phyloP scores from a whole-genome alignment of 2,888 invertebrate genomes.

The Conchocele bisecta region DNA sequence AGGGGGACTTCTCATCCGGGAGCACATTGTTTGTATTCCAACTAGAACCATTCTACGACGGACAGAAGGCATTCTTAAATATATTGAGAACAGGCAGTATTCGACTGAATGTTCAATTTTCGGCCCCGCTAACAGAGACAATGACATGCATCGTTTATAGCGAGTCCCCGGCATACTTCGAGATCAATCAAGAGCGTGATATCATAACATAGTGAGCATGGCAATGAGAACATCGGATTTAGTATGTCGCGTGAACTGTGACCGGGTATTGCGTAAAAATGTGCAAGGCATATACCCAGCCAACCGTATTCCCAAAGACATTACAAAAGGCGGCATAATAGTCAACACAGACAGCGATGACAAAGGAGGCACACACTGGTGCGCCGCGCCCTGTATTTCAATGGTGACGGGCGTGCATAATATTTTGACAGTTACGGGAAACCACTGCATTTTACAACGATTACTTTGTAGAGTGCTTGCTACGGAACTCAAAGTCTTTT shows the following conservation, averaged over 20 bases:
- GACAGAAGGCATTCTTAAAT: constrained; percentile 28
- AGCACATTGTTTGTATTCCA: constrained; percentile 31
- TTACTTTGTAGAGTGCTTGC: not conserved
- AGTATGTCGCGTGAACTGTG: constrained; percentile 22
- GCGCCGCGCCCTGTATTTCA: constrained; percentile 11
- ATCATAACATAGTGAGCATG: constrained; percentile 12
- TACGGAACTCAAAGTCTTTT: not conserved
- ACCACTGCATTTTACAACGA: not conserved
- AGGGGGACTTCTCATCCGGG: not conserved
- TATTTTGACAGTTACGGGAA: constrained; percentile 1
- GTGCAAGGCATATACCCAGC: constrained; percentile 33
- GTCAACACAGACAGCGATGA: constrained; percentile 31
- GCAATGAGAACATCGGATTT: constrained; percentile 38
- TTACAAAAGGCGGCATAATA: constrained; percentile 20
- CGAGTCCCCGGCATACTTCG: constrained; percentile 34
- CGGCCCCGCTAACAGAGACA: not conserved
- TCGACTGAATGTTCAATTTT: constrained; percentile 16
- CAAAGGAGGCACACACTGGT: constrained; percentile 36
- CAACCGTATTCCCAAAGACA: constrained; percentile 18
- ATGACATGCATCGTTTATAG: constrained; percentile 9
- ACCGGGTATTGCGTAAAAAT: constrained; percentile 3
- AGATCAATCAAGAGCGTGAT: constrained; percentile 32
- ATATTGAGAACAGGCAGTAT: constrained; percentile 17
- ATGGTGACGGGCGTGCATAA: not conserved
- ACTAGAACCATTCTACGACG: constrained; percentile 23